Conservation (phyloP, 2,888 invertebrate genomes). For the Aporophyla nigra region DNA sequence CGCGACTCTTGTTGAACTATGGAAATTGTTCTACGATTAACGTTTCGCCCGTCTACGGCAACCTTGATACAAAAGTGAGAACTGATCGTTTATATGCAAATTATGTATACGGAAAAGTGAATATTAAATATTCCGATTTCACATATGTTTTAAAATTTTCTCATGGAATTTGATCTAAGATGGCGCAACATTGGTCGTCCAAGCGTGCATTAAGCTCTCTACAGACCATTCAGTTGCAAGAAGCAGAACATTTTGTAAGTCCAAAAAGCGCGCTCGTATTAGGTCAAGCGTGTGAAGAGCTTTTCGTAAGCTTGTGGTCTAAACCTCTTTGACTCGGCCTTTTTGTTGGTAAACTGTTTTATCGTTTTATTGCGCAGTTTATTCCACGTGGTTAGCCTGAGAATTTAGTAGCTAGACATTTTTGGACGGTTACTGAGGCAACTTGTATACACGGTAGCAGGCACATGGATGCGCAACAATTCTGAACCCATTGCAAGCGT, state of each 20-base stretch:
- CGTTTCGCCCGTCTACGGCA: no score
- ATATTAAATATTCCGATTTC: slow-evolving; percentile 45
- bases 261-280: slow-evolving; percentile 49
- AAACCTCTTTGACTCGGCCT: slow-evolving; percentile 25
- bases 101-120: slow-evolving; percentile 54
- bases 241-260: slow-evolving; percentile 56
- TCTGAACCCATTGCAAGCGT: no score
- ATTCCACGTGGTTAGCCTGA: background rate
- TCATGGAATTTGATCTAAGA: slow-evolving; percentile 19
- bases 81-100: slow-evolving; percentile 60
- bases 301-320: slow-evolving; percentile 47
- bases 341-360: slow-evolving; percentile 43
- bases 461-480: no score
- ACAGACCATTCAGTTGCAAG: slow-evolving; percentile 49
- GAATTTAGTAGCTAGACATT: slow-evolving; percentile 14
- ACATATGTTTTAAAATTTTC: slow-evolving; percentile 24
- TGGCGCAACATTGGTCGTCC: slow-evolving; percentile 47
- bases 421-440: background rate
- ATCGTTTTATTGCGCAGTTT: slow-evolving; percentile 39
- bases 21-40: no score
- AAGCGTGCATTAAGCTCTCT: slow-evolving; percentile 46
- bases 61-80: slow-evolving; percentile 49
- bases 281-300: slow-evolving; percentile 61
- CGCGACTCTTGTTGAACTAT: no score
- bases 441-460: no score